phyloP scores from a whole-genome alignment of 2,888 invertebrate genomes.

The Hofmannophila pseudospretella region DNA sequence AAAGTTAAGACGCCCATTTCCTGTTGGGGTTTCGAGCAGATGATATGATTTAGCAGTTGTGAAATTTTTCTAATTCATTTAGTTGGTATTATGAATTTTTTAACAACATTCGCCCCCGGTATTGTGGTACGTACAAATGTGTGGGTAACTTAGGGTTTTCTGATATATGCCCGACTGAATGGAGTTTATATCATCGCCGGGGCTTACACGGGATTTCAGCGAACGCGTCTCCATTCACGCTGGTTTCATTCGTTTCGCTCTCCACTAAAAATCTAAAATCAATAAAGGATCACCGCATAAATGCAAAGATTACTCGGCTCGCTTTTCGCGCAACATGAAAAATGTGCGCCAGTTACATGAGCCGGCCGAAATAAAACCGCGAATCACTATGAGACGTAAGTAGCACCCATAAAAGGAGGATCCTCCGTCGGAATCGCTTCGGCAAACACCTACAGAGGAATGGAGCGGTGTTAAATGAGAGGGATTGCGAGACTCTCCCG shows the following conservation, averaged over 20 bases:
- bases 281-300: constrained; percentile 76
- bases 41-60: constrained; percentile 44
- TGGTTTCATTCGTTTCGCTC: constrained; percentile 73
- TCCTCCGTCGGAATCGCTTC: constrained; percentile 70
- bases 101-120: constrained; percentile 15
- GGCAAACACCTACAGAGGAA: constrained; percentile 76
- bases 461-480: constrained; percentile 76
- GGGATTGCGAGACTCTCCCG: constrained; percentile 59
- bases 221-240: constrained; percentile 72
- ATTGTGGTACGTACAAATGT: constrained; percentile 25
- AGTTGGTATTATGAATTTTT: constrained; percentile 12
- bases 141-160: constrained; percentile 46
- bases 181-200: constrained; percentile 67
- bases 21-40: constrained; percentile 50
- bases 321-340: constrained; percentile 67
- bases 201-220: constrained; percentile 71
- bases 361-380: constrained; percentile 76
- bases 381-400: constrained; percentile 74
- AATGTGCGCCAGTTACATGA: constrained; percentile 71
- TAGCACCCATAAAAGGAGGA: constrained; percentile 73
- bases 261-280: constrained; percentile 78
- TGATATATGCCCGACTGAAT: constrained; percentile 61
- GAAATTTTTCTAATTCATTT: constrained; percentile 36
- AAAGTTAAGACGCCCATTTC: constrained; percentile 57
- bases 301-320: constrained; percentile 76